Conservation (phyloP, 2,113 vertebrate species). For the Myrmophylax atrothorax region DNA sequence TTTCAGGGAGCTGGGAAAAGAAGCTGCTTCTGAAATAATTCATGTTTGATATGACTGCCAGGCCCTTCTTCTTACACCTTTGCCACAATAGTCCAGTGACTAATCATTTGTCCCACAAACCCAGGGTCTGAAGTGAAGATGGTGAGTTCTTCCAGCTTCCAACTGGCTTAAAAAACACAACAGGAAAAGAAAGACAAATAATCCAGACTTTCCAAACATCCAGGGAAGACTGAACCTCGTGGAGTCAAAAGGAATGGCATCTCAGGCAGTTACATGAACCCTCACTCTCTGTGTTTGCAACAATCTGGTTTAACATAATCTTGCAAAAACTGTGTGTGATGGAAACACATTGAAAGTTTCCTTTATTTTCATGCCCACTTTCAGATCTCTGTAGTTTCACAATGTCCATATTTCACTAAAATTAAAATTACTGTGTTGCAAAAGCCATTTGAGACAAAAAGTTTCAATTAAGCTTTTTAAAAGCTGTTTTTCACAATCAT, state of each 20-base stretch:
- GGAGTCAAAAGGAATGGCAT: background rate
- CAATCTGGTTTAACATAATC: background rate
- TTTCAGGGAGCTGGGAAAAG: background rate
- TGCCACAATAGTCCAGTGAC: background rate
- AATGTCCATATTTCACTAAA: constrained; percentile 12
- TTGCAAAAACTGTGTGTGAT: background rate
- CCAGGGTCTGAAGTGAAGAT: background rate
- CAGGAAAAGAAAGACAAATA: background rate
- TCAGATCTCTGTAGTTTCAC: constrained; percentile 37
- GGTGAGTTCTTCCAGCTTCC: background rate
- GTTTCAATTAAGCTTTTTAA: constrained; percentile 2
- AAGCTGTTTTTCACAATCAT: background rate
- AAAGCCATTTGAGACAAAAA: constrained; percentile 25
- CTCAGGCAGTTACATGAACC: background rate
- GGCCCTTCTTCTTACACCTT: background rate
- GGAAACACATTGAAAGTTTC: background rate
- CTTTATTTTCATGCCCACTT: constrained; percentile 29
- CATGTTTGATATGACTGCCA: background rate
- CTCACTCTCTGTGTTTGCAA: fast-evolving
- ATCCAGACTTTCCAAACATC: background rate
- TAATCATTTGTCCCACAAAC: background rate
- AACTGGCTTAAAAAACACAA: background rate
- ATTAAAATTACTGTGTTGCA: background rate
- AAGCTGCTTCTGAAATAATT: background rate
- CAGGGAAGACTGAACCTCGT: fast-evolving